Evolutionary conservation across 2,888 invertebrate species (phyloP), one percentile per base, ranked within the genome.

Genomic region (Campoplex nolae): DNA sequence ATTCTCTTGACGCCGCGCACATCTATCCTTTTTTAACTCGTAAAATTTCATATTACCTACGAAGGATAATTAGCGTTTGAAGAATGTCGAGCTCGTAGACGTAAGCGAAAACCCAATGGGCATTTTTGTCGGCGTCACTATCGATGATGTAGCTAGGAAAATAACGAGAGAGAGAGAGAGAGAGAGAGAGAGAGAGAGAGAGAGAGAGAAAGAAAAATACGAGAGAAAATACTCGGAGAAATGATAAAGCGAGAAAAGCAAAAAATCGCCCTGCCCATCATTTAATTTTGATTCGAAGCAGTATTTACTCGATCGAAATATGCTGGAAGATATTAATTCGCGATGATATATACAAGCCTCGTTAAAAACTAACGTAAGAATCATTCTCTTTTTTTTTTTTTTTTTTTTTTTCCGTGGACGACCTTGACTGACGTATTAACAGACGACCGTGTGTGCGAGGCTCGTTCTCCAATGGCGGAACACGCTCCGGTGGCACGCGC

Each of bases 401-500:
- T 62, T 4, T 38, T 38, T 38, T 38, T 48, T 71, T 51, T 38
- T 38, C 32, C 32, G 48, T 51, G 8, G 73, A 73, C 73, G 73
- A 73, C 73, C 73, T 73, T 71, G 58, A 73, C 71, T 73, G 35
- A 13, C 28, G 32, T 71, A 35, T 3, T 0, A 16, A 42, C 11
- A 54, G 54, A 32, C 28, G 54, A 9, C 28, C 67, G 48, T 18
- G 32, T 45, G 67, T 54, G 23, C 70, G 56, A 16, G 35, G 38
- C 76, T 65, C 23, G 28, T 67, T 77, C 67, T 67, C 67, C 77
- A 65, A 65, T 38, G 54, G 7, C 54, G 38, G 42, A n/a, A 62
- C 74, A 74, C 38, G 74, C 74, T 70, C 70, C 48, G 48, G 48
- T 48, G 74, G 74, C 74, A 74, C 74, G 74, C 74, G 74, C 73